A percentile compares a stretch with the other conserved stretches of the same genome.
These are phyloP conservation scores for Hippoglossus hippoglossus DNA, from an alignment of 2,797 vertebrate species.

Conservation along the genomic window DNA sequence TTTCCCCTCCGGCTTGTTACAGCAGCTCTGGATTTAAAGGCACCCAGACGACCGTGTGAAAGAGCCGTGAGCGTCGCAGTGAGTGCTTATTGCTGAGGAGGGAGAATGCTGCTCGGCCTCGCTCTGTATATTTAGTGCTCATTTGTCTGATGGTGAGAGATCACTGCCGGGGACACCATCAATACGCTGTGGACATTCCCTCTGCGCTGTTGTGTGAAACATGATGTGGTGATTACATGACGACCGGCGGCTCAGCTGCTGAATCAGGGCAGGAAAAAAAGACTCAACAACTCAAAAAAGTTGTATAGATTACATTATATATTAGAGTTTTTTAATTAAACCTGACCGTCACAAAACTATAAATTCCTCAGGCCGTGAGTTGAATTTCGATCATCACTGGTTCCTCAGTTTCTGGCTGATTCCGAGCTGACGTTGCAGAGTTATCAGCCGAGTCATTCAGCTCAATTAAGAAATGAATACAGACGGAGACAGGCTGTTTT, in stretches of 20 bases:
- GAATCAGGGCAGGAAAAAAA: too few species aligned
- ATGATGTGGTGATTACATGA: too few species aligned
- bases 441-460: constrained; percentile 16
- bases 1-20: constrained; percentile 19
- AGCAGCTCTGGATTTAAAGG: constrained; percentile 46
- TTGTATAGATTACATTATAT: too few species aligned
- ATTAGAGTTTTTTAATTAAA: too few species aligned
- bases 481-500: too few species aligned
- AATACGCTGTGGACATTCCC: too few species aligned
- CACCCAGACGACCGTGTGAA: neutral
- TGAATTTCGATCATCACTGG: too few species aligned
- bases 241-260: too few species aligned
- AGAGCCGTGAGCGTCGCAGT: neutral
- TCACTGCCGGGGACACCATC: too few species aligned
- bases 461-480: constrained; percentile 5
- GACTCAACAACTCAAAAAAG: too few species aligned
- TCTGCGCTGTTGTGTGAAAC: too few species aligned
- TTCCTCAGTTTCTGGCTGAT: neutral
- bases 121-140: neutral
- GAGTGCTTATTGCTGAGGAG: constrained; percentile 9
- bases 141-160: too few species aligned
- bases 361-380: neutral
- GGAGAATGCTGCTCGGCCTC: constrained; percentile 1
- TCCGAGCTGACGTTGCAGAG: constrained; percentile 13
- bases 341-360: neutral